Base-by-base conservation (phyloP, 1,140 invertebrate species). In the Hydropsyche tenuis region DNA sequence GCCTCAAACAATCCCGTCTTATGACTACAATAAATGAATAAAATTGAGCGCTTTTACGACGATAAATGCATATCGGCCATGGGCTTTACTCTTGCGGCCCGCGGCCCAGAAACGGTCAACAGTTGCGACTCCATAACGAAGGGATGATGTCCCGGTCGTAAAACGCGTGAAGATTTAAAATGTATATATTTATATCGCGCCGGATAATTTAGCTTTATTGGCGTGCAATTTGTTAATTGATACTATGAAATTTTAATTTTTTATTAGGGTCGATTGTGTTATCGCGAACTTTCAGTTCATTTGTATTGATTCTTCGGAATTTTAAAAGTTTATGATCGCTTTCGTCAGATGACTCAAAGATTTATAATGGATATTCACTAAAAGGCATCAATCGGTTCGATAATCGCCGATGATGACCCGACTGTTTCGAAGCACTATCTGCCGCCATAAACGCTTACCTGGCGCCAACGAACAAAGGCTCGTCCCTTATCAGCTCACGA, bases 11-110 rank as follows among this genome's bases (percentile, higher is more conserved):
- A 76, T 73, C 46, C 27, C 27, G 72, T 70, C 75, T 77, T 77
- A 77, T 74, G 63, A 42, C 69, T 23, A 22, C 72, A 69, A 72
- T 77, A 77, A 77, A 77, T 77, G 73, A 77, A 77, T 74, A 74
- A 77, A 77, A 77, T 77, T 69, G 72, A 73, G 62, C 68, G 72
- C 72, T 73, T 76, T 72, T 51, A 60, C 27, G 65, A 48, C 65
- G 65, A 68, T 68, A 48, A 68, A 68, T 68, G 65, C 65, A 68
- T 68, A 68, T 48, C 65, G 42, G 20, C 9, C 30, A 3, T 9
- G 30, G 30, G 30, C 9, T 37, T 3, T 9, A 3, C 3, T 3
- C 9, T 3, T 37, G 30, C 30, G 30, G 30, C 30, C 30, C 30
- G 30, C 30, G 30, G 30, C 30, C 30, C 30, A 37, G 3, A 3